Conservation (phyloP, 1,140 invertebrate species). For the Leptopilina boulardi region DNA sequence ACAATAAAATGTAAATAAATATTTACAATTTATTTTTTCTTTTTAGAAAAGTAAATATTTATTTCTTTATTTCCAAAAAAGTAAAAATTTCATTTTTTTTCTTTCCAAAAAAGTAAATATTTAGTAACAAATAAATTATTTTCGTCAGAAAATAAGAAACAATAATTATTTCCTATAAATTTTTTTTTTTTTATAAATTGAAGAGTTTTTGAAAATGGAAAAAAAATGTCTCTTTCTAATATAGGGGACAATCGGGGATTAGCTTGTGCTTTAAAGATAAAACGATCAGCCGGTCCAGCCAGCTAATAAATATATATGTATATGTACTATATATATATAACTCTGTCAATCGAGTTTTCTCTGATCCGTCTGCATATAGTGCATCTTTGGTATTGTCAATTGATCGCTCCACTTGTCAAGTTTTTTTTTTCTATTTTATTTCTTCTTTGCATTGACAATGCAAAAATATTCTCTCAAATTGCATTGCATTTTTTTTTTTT, state of each 20-base stretch:
- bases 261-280: constrained; percentile 13
- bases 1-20: too few species aligned
- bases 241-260: not conserved
- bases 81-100: too few species aligned
- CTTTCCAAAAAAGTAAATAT: too few species aligned
- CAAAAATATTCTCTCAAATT: too few species aligned
- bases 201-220: not conserved
- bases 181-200: too few species aligned
- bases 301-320: constrained; percentile 16
- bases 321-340: not conserved
- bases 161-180: too few species aligned
- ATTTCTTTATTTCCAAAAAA: too few species aligned
- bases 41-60: too few species aligned
- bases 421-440: not conserved
- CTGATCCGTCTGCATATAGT: constrained; percentile 7
- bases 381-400: constrained; percentile 32
- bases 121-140: too few species aligned
- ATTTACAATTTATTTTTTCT: too few species aligned
- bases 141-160: too few species aligned
- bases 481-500: too few species aligned
- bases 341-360: constrained; percentile 16
- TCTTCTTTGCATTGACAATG: not conserved
- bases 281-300: constrained; percentile 16
- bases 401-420: not conserved
- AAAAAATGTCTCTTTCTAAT: not conserved